These are phyloP conservation scores for Drosophila triauraria DNA, from an alignment of 1,140 invertebrate species.

Conservation along the genomic window DNA sequence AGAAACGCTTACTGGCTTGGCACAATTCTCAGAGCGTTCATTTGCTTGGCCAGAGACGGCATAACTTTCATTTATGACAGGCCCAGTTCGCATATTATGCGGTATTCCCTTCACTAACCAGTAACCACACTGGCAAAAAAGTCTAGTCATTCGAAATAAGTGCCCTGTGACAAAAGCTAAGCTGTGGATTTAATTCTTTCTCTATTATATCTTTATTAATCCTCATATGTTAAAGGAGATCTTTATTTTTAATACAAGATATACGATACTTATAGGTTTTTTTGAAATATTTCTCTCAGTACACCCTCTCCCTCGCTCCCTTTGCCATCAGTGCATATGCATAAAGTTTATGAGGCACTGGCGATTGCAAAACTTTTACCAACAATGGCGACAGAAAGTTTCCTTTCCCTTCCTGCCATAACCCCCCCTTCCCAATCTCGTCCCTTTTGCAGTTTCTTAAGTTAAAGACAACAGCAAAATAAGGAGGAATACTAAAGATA, in stretches of 20 bases:
- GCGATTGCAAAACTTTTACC: conserved; percentile 78
- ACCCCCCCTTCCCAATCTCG: neutral
- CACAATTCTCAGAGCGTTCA: conserved; percentile 71
- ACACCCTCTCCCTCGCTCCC: conserved; percentile 4
- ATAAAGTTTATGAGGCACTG: conserved; percentile 76
- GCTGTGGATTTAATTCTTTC: too few relatives aligned
- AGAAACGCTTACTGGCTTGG: conserved; percentile 42
- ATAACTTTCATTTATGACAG: conserved; percentile 78
- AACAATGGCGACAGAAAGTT: conserved; percentile 80
- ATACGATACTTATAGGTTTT: too few relatives aligned
- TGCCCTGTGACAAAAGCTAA: too few relatives aligned
- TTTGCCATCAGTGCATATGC: conserved; percentile 58
- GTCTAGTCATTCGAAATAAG: too few relatives aligned
- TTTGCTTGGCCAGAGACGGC: conserved; percentile 62
- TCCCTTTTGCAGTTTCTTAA: conserved; percentile 15
- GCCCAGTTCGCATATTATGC: conserved; percentile 79
- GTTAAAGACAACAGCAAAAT: conserved; percentile 43
- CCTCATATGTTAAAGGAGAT: too few relatives aligned
- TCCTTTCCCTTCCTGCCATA: conserved; percentile 58
- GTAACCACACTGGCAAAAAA: conserved; percentile 12
- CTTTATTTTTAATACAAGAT: too few relatives aligned
- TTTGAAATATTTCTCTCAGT: neutral
- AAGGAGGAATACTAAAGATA: neutral
- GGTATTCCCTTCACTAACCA: conserved; percentile 47
- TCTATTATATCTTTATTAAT: too few relatives aligned